Percentiles rank a stretch among this genome's conserved stretches.
Conservation (phyloP, 2,797 vertebrate species). For the Pantherophis alleghaniensis region DNA sequence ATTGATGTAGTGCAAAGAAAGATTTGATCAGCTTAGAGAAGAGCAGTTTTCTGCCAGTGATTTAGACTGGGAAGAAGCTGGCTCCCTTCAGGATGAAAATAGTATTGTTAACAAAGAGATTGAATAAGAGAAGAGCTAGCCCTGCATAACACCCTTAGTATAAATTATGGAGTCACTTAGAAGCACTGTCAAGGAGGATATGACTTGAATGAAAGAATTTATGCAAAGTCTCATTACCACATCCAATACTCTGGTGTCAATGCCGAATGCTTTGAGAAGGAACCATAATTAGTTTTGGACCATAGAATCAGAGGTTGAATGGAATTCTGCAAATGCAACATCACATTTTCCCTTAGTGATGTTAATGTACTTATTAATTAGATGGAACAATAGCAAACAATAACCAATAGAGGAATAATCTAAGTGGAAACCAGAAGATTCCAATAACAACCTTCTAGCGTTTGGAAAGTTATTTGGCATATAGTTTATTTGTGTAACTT, state of each 20-base stretch:
- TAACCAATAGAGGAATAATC: background rate
- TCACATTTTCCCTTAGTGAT: background rate
- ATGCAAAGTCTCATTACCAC: background rate
- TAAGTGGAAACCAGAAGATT: background rate
- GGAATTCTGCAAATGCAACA: background rate
- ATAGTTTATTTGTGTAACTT: background rate
- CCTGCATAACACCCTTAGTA: background rate
- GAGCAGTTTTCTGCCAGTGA: background rate
- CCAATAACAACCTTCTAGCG: background rate
- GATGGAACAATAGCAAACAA: background rate
- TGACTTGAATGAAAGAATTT: background rate
- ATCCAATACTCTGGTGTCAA: background rate
- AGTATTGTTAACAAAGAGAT: background rate
- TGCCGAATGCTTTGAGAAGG: background rate
- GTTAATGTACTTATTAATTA: background rate
- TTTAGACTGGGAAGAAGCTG: background rate
- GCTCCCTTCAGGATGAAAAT: background rate
- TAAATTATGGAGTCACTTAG: background rate
- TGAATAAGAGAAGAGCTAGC: background rate
- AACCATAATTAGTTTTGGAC: background rate
- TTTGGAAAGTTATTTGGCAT: background rate
- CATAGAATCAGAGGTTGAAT: background rate
- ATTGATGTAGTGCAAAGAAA: background rate
- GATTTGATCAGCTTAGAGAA: background rate
- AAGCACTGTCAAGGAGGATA: background rate